Base-by-base conservation (phyloP, 2,888 invertebrate genomes). In the Ariolimax columbianus region DNA sequence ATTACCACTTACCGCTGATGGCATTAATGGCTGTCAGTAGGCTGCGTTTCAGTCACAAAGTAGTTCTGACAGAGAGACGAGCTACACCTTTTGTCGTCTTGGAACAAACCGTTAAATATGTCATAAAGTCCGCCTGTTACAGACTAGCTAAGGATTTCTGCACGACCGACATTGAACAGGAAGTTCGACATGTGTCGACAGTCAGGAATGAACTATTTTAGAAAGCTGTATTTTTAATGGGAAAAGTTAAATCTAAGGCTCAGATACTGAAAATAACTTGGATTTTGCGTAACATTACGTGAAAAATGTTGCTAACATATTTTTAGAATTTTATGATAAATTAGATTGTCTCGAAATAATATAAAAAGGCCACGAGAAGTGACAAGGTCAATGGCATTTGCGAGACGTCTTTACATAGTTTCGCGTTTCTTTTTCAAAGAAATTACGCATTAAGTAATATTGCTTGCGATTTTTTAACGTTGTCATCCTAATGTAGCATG, bases 161-260 rank as follows among this genome's bases (percentile, higher is more conserved):
- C 79, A 72, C 75, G 83, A 77, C 83, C 77, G 83, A 83, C 83
- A 83, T 83, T 83, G 83, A 82, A 83, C 83, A 83, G 75, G 77
- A 77, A 83, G 77, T 47, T 77, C 36, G 83, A 75, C 81, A 81
- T 81, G 81, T 81, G 81, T 40, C 79, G 33, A 79, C 47, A 78
- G 40, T 43, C 2, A 47, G 40, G 30, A 68, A 14, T 23, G 23
- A 68, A 79, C 30, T n/a, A 51, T 33, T 59, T 59, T 59, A 36
- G 19, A 40, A 43, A 1, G 14, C 33, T 30, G 68, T 79, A 30
- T 33, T 79, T 79, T 78, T 19, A 3, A 63, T 7, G 38, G 59
- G 19, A 55, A 6, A 1, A n/a, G 2, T 11, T 9, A 40, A 36
- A 40, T 63, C 14, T 75, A 17, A 51, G 26, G 19, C 17, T 33